These are phyloP conservation scores for Sebastes cheni DNA, from an alignment of 2,797 vertebrate species.

Conservation along the genomic window DNA sequence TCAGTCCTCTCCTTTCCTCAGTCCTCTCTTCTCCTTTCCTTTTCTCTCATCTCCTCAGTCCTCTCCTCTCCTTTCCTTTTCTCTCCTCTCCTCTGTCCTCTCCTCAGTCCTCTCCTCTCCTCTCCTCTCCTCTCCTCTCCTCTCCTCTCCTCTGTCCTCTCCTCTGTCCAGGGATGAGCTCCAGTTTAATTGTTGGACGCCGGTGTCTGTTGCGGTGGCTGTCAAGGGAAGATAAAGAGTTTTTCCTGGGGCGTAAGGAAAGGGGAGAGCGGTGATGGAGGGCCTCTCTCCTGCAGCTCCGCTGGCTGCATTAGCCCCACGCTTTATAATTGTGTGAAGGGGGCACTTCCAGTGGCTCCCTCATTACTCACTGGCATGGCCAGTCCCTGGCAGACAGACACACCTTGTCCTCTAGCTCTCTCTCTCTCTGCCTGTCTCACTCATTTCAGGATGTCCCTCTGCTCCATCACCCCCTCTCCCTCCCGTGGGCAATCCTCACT, in stretches of 20 bases:
- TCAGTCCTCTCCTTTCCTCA: too few relatives aligned
- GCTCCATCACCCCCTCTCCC: slow-evolving; percentile 48
- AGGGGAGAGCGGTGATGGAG: slow-evolving; percentile 77
- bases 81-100: not conserved
- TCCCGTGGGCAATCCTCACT: slow-evolving; percentile 65
- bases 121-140: not conserved
- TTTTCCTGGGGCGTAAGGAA: slow-evolving; percentile 77
- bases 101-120: too few relatives aligned
- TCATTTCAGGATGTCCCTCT: slow-evolving; percentile 66
- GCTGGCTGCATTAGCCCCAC: slow-evolving; percentile 79
- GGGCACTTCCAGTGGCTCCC: slow-evolving; percentile 80
- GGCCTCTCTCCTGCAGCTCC: slow-evolving; percentile 78
- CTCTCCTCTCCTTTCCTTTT: too few relatives aligned
- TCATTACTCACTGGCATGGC: slow-evolving; percentile 82
- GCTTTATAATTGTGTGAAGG: slow-evolving; percentile 85
- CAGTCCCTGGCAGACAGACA: slow-evolving; percentile 73
- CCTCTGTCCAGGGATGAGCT: slow-evolving; percentile 71
- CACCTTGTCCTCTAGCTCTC: slow-evolving; percentile 74
- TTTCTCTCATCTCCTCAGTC: too few relatives aligned
- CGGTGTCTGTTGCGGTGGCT: slow-evolving; percentile 75
- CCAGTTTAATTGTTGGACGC: slow-evolving; percentile 82
- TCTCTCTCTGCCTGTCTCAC: slow-evolving; percentile 49
- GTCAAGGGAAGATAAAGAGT: slow-evolving; percentile 84
- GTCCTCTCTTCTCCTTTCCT: too few relatives aligned
- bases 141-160: not conserved